These are phyloP conservation scores for Macroglossus sobrinus DNA, from an alignment of 2,113 vertebrate species.

Conservation along the genomic window DNA sequence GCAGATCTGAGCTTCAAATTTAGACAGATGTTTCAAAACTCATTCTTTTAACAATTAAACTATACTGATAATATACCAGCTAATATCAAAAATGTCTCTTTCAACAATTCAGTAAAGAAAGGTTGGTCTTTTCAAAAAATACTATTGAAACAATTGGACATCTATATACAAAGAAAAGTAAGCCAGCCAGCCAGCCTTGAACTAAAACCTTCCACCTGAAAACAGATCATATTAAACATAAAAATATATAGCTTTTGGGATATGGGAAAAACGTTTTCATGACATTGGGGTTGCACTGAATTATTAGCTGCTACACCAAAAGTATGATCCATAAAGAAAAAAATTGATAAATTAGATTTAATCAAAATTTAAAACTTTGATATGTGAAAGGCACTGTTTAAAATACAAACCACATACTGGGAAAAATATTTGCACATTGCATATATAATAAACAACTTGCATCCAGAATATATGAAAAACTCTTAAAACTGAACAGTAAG, in stretches of 20 bases:
- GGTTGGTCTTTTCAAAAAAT: not conserved
- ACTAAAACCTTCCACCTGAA: not conserved
- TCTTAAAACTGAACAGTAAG: not conserved
- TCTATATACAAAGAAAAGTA: not conserved
- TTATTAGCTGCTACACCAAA: not conserved
- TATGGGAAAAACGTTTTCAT: not conserved
- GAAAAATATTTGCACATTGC: not conserved
- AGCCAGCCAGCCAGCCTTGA: not conserved
- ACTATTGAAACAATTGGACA: not conserved
- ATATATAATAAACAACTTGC: not conserved
- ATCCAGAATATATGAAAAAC: not conserved
- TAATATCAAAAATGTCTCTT: not conserved
- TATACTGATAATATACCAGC: not conserved
- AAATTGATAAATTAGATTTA: not conserved
- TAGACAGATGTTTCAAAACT: not conserved
- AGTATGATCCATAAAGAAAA: not conserved
- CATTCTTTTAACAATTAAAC: not conserved
- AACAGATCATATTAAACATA: not conserved
- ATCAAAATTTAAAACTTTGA: conserved; percentile 26
- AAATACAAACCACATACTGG: not conserved
- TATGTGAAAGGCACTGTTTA: not conserved
- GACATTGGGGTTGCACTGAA: not conserved
- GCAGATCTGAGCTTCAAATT: not conserved
- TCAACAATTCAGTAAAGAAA: not conserved
- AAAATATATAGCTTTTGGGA: not conserved